A percentile compares a stretch with the other conserved stretches of the same genome.
Conservation (phyloP, 2,888 invertebrate species). For the Lamellibrachia columna region DNA sequence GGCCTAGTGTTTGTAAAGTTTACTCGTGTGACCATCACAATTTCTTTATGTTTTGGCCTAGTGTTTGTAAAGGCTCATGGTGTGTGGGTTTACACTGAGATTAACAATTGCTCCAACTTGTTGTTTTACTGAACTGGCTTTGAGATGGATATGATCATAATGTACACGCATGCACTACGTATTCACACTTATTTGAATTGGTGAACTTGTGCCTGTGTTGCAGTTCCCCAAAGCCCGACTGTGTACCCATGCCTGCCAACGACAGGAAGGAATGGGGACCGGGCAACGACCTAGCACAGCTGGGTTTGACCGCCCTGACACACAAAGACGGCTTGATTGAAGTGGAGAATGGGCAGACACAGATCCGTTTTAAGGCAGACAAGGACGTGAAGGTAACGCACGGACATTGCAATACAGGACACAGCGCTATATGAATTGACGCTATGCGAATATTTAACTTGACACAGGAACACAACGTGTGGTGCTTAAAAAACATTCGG, state of each 20-base stretch:
- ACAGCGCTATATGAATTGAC: background rate
- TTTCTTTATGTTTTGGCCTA: no score
- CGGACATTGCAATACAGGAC: background rate
- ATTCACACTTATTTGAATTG: background rate
- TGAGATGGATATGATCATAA: no score
- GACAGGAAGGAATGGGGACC: conserved; percentile 62
- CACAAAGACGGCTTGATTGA: conserved; percentile 57
- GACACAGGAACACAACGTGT: background rate
- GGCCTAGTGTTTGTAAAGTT: no score
- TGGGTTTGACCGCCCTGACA: conserved; percentile 54
- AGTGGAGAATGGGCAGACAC: conserved; percentile 56
- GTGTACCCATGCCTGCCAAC: conserved; percentile 57
- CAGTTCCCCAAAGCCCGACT: conserved; percentile 43
- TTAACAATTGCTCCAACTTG: no score
- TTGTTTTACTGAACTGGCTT: no score
- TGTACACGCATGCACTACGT: no score
- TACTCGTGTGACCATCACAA: no score
- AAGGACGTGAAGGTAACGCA: conserved; percentile 29
- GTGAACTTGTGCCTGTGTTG: conserved; percentile 40
- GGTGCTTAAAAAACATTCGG: background rate
- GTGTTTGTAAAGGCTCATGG: no score
- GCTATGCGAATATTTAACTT: background rate
- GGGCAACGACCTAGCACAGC: conserved; percentile 48
- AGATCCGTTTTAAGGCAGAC: conserved; percentile 54
- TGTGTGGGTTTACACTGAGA: no score